phyloP scores from a whole-genome alignment of 2,113 vertebrate genomes.

The Microcebus lehilahytsara region DNA sequence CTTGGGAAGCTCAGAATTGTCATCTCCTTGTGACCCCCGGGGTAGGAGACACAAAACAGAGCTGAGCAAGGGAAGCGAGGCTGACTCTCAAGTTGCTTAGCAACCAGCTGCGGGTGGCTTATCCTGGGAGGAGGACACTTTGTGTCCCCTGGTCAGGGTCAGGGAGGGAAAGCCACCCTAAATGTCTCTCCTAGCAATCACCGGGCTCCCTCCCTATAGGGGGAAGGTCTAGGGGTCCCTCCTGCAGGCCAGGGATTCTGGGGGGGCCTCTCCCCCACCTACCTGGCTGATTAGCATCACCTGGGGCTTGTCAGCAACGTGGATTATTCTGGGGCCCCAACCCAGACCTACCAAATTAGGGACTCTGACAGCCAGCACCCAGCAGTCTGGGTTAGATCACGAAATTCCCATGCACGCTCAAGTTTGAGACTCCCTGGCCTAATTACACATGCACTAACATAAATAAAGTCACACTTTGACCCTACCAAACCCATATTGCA shows the following conservation, averaged over 20 bases:
- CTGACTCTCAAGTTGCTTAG: background rate
- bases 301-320: background rate
- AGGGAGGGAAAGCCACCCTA: background rate
- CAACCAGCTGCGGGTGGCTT: background rate
- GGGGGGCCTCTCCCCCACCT: background rate
- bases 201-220: accelerated
- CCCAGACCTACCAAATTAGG: background rate
- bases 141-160: too few species aligned
- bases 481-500: background rate
- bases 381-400: too few species aligned
- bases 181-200: background rate
- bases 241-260: background rate
- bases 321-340: background rate
- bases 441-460: background rate
- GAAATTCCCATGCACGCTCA: background rate
- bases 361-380: background rate
- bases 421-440: background rate
- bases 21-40: background rate
- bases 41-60: constrained; percentile 11
- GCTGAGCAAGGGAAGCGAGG: background rate
- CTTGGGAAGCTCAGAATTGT: constrained; percentile 9
- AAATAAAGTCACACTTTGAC: background rate
- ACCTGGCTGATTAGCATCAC: background rate
- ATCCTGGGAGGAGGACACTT: background rate
- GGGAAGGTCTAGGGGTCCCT: too few species aligned